Evolutionary conservation across 2,113 vertebrate species (phyloP).

Genomic region (Danio rerio): DNA sequence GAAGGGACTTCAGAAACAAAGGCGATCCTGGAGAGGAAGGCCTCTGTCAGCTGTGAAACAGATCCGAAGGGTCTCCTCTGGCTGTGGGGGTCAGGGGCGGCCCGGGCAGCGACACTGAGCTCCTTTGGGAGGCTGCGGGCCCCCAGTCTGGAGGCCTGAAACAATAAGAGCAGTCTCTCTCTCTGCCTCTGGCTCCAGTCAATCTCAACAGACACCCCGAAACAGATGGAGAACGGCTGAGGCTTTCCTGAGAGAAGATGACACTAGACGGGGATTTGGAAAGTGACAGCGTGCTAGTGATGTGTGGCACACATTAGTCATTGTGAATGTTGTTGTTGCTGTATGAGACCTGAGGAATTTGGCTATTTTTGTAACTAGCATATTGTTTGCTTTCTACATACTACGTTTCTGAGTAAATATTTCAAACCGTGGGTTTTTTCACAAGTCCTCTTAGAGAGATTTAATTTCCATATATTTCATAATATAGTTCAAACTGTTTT

Average conservation of each 20-base stretch:
- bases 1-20: conserved; percentile 26
- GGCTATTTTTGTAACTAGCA: not conserved
- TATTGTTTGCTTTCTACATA: no score
- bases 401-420: not conserved
- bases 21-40: conserved; percentile 40
- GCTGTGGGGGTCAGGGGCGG: conserved; percentile 57
- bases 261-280: not conserved
- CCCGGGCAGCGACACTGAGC: conserved; percentile 46
- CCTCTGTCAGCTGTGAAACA: conserved; percentile 71
- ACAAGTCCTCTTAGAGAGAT: not conserved
- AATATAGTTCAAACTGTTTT: no score
- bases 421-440: not conserved
- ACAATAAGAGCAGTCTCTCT: conserved; percentile 72
- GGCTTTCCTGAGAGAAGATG: conserved; percentile 34
- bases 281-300: not conserved
- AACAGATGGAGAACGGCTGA: conserved; percentile 59
- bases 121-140: conserved; percentile 69
- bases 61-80: conserved; percentile 61
- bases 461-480: no score
- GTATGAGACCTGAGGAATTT: not conserved
- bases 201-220: conserved; percentile 55
- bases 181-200: conserved; percentile 46
- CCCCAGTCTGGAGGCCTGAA: conserved; percentile 57
- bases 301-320: conserved; percentile 5
- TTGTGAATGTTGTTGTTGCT: not conserved